These are phyloP conservation scores for Trididemnum nubilum DNA, from an alignment of 23 tunicate genomes.

Conservation along the genomic window DNA sequence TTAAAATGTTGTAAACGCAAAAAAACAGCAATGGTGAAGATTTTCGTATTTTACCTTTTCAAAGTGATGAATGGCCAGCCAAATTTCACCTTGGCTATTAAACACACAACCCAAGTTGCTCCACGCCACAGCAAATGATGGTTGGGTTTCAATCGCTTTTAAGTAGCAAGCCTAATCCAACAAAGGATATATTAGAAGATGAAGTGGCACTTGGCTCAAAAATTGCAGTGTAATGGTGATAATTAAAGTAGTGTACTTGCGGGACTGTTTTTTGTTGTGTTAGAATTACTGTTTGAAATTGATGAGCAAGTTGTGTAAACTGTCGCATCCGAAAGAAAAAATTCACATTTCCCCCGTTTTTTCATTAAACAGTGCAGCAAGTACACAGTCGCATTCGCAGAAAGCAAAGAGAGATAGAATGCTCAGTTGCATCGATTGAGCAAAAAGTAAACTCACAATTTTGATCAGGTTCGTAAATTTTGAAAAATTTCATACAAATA, in stretches of 20 bases:
- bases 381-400: no score
- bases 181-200: background rate
- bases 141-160: constrained; percentile 97
- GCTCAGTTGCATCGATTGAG: no score
- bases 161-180: constrained; percentile 84
- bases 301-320: no score
- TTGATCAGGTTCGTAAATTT: no score
- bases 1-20: background rate
- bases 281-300: no score
- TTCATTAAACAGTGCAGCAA: no score
- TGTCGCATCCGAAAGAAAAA: no score
- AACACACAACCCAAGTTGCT: constrained; percentile 98
- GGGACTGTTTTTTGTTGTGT: background rate
- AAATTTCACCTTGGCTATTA: constrained; percentile 97
- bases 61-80: constrained; percentile 99
- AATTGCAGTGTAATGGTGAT: constrained; percentile 34
- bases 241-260: background rate
- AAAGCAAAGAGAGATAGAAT: no score
- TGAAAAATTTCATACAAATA: no score
- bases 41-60: constrained; percentile 72
- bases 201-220: background rate
- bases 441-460: no score
- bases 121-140: constrained; percentile 99
- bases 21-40: no score
- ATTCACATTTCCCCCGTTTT: no score